Percentiles rank a stretch among this genome's conserved stretches.
Conservation (phyloP, 2,888 invertebrate genomes). For the Dysmachus trigonus region DNA sequence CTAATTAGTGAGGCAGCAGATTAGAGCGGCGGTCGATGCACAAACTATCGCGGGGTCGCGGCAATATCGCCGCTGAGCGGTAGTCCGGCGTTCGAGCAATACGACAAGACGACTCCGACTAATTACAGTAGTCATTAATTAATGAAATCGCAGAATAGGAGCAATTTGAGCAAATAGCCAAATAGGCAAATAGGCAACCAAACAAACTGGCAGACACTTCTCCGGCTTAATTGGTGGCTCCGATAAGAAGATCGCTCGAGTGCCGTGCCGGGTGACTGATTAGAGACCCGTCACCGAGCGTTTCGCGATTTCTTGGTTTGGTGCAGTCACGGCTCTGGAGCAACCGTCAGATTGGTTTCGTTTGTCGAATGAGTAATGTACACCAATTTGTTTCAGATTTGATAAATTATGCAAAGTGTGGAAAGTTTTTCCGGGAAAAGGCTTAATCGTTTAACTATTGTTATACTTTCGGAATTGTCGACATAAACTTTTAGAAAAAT, state of each 20-base stretch:
- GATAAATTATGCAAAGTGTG: background rate
- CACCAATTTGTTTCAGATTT: background rate
- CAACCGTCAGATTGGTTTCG: background rate
- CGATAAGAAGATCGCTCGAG: background rate
- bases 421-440: background rate
- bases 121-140: constrained; percentile 29
- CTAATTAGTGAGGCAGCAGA: constrained; percentile 18
- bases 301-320: background rate
- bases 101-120: background rate
- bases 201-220: background rate
- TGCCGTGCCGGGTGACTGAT: constrained; percentile 20
- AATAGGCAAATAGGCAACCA: background rate
- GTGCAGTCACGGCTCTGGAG: background rate
- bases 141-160: constrained; percentile 17
- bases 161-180: background rate
- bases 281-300: background rate
- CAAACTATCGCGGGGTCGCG: background rate
- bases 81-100: background rate
- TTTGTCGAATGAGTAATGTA: background rate
- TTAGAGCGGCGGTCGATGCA: background rate
- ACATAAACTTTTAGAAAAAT: too few relatives aligned
- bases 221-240: background rate
- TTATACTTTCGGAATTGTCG: background rate
- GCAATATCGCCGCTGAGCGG: background rate
- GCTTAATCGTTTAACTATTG: background rate